These are phyloP conservation scores for Brachypterus glaber DNA, from an alignment of 2,888 invertebrate species.

Conservation along the genomic window DNA sequence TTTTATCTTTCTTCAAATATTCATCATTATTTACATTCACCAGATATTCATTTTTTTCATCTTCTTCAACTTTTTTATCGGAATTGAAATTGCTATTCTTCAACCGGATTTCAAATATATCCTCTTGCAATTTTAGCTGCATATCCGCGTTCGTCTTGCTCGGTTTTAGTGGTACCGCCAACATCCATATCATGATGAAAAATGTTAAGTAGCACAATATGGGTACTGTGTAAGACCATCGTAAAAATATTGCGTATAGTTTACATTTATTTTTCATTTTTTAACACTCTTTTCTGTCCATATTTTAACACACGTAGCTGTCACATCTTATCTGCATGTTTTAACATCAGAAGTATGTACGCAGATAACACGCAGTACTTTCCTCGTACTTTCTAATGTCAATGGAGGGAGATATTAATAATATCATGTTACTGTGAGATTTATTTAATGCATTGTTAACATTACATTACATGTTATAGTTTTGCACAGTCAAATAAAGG, in stretches of 20 bases:
- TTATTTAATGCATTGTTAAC: too few relatives aligned
- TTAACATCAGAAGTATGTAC: too few relatives aligned
- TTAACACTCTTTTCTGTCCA: too few relatives aligned
- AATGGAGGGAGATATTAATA: too few relatives aligned
- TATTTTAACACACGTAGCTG: too few relatives aligned
- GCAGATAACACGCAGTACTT: too few relatives aligned
- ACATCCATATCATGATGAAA: conserved; percentile 45
- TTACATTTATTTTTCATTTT: too few relatives aligned
- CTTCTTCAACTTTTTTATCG: conserved; percentile 40
- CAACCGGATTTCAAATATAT: conserved; percentile 35
- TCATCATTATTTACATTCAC: conserved; percentile 36
- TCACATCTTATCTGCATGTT: too few relatives aligned
- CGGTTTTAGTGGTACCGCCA: conserved; percentile 41
- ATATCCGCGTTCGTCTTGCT: conserved; percentile 26
- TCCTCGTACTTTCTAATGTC: too few relatives aligned
- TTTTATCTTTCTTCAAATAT: conserved; percentile 34
- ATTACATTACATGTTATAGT: too few relatives aligned
- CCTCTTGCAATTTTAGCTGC: conserved; percentile 26
- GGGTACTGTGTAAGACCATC: conserved; percentile 49
- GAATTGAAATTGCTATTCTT: conserved; percentile 46
- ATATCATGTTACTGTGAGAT: too few relatives aligned
- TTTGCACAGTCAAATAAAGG: too few relatives aligned
- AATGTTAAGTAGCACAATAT: conserved; percentile 47
- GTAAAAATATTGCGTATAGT: conserved; percentile 30
- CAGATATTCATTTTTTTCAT: conserved; percentile 44